Evolutionary conservation across 2,797 vertebrate genomes (phyloP).

Genomic region (Acrossocheilus wenchowensis): DNA sequence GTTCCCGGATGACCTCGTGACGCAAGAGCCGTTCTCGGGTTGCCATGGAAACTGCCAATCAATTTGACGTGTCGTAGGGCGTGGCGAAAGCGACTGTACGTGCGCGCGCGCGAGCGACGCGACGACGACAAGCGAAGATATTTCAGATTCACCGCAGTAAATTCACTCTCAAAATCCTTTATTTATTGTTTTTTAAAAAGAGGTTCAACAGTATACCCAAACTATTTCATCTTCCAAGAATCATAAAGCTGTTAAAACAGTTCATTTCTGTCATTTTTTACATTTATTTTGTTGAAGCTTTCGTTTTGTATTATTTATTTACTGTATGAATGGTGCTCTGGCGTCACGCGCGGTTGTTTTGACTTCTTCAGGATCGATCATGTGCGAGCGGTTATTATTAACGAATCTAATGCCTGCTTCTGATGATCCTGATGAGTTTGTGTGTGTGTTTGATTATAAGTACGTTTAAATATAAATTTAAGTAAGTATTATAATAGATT

Average conservation of each 20-base stretch:
- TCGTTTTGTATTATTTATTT: no score
- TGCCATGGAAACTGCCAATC: conserved; percentile 73
- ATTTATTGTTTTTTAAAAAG: not conserved
- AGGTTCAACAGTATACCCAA: no score
- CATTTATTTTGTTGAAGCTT: not conserved
- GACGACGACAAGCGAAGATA: not conserved
- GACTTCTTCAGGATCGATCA: no score
- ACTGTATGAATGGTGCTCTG: no score
- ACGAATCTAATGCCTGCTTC: no score
- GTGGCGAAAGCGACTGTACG: conserved; percentile 35
- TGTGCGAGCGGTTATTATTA: no score
- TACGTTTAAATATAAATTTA: not conserved
- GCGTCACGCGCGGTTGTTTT: no score
- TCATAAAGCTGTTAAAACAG: not conserved
- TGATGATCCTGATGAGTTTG: not conserved
- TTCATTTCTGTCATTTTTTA: no score
- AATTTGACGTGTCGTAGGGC: conserved; percentile 53
- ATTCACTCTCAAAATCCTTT: not conserved
- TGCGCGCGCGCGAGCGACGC: not conserved
- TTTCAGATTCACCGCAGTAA: not conserved
- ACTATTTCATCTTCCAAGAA: not conserved
- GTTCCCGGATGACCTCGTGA: conserved; percentile 76
- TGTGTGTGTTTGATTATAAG: no score
- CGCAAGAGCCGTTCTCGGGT: conserved; percentile 73
- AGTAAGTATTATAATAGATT: not conserved